A percentile compares a stretch with the other conserved stretches of the same genome.
These are phyloP conservation scores for Salmo trutta DNA, from an alignment of 2,797 vertebrate species.

Conservation along the genomic window DNA sequence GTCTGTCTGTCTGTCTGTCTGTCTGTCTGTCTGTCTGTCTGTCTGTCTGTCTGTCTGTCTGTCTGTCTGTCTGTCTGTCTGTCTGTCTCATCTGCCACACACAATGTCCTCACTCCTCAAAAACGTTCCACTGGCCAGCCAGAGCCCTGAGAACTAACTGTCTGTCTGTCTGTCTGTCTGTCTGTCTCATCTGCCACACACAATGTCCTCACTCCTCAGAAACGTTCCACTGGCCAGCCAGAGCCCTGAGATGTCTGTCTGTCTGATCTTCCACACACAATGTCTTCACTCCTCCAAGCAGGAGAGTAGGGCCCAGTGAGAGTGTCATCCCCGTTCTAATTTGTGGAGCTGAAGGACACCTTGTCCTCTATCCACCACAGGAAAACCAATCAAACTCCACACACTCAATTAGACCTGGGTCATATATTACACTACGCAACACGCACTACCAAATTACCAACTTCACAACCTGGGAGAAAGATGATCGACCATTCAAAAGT, in stretches of 20 bases:
- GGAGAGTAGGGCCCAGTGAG: background rate
- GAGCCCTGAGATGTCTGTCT: constrained; percentile 14
- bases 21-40: too few species aligned
- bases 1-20: background rate
- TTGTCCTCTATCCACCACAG: constrained; percentile 57
- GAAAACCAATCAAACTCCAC: constrained; percentile 64
- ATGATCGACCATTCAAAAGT: constrained; percentile 47
- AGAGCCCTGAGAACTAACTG: constrained; percentile 24
- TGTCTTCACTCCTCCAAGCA: background rate
- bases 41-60: constrained; percentile 13
- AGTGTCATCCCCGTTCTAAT: background rate
- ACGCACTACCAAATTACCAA: background rate
- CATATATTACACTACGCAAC: constrained; percentile 53
- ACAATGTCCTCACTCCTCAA: background rate
- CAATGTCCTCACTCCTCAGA: background rate
- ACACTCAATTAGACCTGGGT: constrained; percentile 67
- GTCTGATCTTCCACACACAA: background rate
- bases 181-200: background rate
- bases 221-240: constrained; percentile 30
- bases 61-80: background rate
- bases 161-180: background rate
- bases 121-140: constrained; percentile 32
- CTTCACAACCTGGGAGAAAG: constrained; percentile 11
- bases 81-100: background rate
- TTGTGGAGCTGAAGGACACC: constrained; percentile 42